These are phyloP conservation scores for Pediacus dermestoides DNA, from an alignment of 2,888 invertebrate genomes.

Conservation along the genomic window DNA sequence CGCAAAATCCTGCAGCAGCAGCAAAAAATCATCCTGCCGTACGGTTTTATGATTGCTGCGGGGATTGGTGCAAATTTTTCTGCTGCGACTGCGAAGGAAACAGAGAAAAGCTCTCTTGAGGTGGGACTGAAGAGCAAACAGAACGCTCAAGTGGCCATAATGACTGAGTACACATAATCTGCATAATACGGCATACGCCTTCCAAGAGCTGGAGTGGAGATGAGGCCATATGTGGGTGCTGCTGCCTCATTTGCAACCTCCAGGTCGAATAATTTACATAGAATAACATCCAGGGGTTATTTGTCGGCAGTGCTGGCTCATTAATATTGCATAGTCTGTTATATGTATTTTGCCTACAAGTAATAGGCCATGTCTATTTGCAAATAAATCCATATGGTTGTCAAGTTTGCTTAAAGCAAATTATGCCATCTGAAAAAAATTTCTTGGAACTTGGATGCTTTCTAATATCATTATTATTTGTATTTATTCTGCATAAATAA, in stretches of 20 bases:
- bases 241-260: conserved; percentile 48
- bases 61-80: no score
- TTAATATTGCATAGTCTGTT: conserved; percentile 1
- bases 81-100: no score
- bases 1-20: no score
- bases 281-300: conserved; percentile 6
- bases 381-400: no score
- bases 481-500: conserved; percentile 32
- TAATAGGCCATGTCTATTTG: no score
- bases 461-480: conserved; percentile 32
- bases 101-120: no score
- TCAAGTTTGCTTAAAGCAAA: no score
- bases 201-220: conserved; percentile 20
- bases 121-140: conserved; percentile 38
- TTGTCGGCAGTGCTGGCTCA: conserved; percentile 2
- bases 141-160: conserved; percentile 47
- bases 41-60: no score
- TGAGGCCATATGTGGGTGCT: conserved; percentile 36
- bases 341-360: no score
- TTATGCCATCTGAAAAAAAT: conserved; percentile 19
- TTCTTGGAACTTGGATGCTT: no score
- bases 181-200: conserved; percentile 41
- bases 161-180: conserved; percentile 50
- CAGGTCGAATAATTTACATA: conserved; percentile 43
- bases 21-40: no score